A percentile compares a stretch with the other conserved stretches of the same genome.
phyloP scores from a whole-genome alignment of 2,797 vertebrate genomes.

The Hypotaenidia okinawae region DNA sequence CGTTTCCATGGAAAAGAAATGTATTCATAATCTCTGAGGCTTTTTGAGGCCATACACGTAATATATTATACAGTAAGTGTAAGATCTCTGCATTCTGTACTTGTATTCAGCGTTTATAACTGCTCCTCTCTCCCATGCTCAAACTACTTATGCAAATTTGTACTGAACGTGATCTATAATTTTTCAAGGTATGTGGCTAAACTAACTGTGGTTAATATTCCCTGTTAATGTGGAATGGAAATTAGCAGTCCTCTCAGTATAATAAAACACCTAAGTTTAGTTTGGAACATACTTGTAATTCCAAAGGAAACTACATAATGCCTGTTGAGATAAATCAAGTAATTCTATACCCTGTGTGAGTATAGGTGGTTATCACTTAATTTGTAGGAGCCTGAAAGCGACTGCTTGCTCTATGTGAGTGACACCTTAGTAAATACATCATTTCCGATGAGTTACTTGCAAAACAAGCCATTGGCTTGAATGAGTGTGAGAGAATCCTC shows the following conservation, averaged over 20 bases:
- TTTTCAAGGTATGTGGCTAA: constrained; percentile 50
- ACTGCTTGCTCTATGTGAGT: not conserved
- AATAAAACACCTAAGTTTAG: not conserved
- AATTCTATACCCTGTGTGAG: not conserved
- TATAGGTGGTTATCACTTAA: not conserved
- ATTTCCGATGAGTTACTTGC: not conserved
- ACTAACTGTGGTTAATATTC: constrained; percentile 4
- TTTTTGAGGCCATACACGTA: constrained; percentile 60
- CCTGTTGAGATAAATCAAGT: not conserved
- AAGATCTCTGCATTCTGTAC: constrained; percentile 7
- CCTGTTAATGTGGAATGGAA: not conserved
- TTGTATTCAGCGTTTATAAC: constrained; percentile 5
- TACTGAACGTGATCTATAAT: constrained; percentile 15
- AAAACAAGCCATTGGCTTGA: constrained; percentile 20
- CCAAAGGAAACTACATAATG: not conserved
- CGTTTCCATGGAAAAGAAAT: constrained; percentile 68
- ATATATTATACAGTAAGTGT: constrained; percentile 11
- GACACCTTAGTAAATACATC: not conserved
- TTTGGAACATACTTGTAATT: not conserved
- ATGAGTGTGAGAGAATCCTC: not conserved
- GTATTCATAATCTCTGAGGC: constrained; percentile 57
- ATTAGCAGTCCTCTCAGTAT: not conserved
- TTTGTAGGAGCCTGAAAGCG: not conserved
- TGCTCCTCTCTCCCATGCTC: not conserved
- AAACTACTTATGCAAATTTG: constrained; percentile 52